phyloP scores from a whole-genome alignment of 2,888 invertebrate species.

The Campopleginae sp. region DNA sequence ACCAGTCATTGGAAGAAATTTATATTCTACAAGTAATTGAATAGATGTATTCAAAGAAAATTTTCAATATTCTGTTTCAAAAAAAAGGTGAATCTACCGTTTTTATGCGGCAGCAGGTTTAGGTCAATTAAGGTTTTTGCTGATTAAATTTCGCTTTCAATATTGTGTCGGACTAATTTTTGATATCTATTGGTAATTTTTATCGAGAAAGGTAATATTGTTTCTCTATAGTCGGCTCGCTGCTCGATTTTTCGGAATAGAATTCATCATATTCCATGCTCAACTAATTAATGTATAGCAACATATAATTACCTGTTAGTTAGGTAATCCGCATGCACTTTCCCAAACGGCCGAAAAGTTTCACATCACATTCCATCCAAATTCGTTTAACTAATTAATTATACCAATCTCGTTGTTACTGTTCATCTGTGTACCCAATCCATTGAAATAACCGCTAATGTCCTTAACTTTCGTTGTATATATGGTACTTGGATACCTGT shows the following conservation, averaged over 20 bases:
- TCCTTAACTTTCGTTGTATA: slow-evolving; percentile 45
- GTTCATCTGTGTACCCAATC: slow-evolving; percentile 42
- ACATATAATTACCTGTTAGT: slow-evolving; percentile 34
- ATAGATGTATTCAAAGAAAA: too few species aligned
- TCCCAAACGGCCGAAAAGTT: slow-evolving; percentile 27
- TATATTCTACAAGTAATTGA: too few species aligned
- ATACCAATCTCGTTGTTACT: slow-evolving; percentile 52
- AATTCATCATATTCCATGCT: slow-evolving; percentile 20
- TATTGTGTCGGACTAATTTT: not conserved
- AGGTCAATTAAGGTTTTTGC: not conserved
- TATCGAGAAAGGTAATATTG: not conserved
- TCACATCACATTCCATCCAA: slow-evolving; percentile 42
- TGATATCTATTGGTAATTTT: not conserved
- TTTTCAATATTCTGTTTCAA: too few species aligned
- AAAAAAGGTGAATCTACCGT: too few species aligned
- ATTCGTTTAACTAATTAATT: slow-evolving; percentile 56
- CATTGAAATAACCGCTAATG: slow-evolving; percentile 62
- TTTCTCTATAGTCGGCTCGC: too few species aligned
- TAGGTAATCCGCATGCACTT: slow-evolving; percentile 20
- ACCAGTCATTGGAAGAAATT: too few species aligned
- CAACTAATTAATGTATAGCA: slow-evolving; percentile 40
- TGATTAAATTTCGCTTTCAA: not conserved
- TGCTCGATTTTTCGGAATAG: not conserved
- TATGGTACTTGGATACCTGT: slow-evolving; percentile 21
- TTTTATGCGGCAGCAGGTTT: too few species aligned